Base-by-base conservation (phyloP, 2,888 invertebrate genomes). In the Nematopogon swammerdamellus region DNA sequence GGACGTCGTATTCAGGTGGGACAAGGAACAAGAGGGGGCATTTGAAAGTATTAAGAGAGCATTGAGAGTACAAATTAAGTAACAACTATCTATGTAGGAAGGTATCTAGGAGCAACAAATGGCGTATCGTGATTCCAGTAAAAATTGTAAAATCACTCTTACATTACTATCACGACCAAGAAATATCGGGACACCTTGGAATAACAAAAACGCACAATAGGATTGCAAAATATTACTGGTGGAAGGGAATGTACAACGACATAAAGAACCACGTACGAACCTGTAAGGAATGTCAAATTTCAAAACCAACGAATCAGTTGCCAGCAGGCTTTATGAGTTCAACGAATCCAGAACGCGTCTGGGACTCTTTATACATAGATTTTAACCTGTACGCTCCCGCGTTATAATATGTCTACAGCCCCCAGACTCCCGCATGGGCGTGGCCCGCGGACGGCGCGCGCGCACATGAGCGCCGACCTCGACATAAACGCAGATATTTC, bases 21-120 rank as follows among this genome's bases (percentile, higher is more conserved):
- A 14, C 8, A 14, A 36, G 36, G 8, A 14, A 14, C 36, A 36
- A 14, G 11, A 36, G 11, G 19, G 36, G 2, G 47, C 50, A 5
- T 50, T 47, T 18, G 14, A 18, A 14, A 20, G 18, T 1, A 36
- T 50, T 18, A 47, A 50, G 47, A 30, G 36, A 10, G 19, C 44
- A 45, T 17, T 50, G 16, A 44, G 36, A 14, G n/a, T 36, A 14
- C 11, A 36, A 36, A 36, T 8, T 36, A 14, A 3, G 6, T 14
- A 36, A 36, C 11, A 14, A 36, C 8, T 36, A 36, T 14, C 36
- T 36, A 3, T 36, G 36, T 14, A 36, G n/a, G 11, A 36, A 36
- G 14, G 11, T 14, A 14, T 3, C 11, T 14, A 36, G 11, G n/a
- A 14, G 36, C 36, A 36, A 36, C 36, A 36, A 36, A 36, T 36